Evolutionary conservation across 2,113 vertebrate genomes (phyloP), one percentile per base, ranked within the genome.

Genomic region (Barbus barbus): DNA sequence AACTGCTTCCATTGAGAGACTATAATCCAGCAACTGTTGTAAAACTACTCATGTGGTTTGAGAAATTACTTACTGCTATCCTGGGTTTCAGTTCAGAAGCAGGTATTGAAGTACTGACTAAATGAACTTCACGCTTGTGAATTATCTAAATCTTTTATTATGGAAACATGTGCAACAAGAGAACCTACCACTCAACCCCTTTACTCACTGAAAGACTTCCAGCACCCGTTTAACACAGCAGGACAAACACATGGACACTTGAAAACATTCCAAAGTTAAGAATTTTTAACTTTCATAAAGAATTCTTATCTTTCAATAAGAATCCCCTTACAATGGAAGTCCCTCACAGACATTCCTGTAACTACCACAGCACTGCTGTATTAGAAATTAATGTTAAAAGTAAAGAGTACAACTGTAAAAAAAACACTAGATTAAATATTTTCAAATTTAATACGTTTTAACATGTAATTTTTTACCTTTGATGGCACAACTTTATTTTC

Each of bases 71-170:
- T 76, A 75, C 3, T 20, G 24, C 24, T 28, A 46, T 22, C 33
- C 33, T 60, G 12, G 33, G 26, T 22, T 56, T 76, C 28, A 36
- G 75, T 58, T 78, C 31, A 78, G 51, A 58, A 38, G 36, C 4
- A 61, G 58, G 11, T 69, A 69, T 36, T 2, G 9, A 6, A 18
- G 72, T 13, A 48, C 14, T 48, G 41, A 48, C n/a, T 74, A 26
- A 74, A 44, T 74, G 3, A 74, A 28, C 51, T 13, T 8, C 51
- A 38, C 26, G 51, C 22, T 18, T 22, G 12, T 28, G 51, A 36
- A 69, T 82, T 58, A 73, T 82, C 33, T 46, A 83, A 46, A 63
- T 46, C 38, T 48, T 63, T 83, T 56, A 63, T 46, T 20, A 28
- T 22, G 22, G 44, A 41, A 36, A 76, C n/a, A n/a, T n/a, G n/a